Percentiles rank a stretch among this genome's conserved stretches.
phyloP scores from a whole-genome alignment of 2,113 vertebrate genomes.

The Epinephelus cyanopodus region DNA sequence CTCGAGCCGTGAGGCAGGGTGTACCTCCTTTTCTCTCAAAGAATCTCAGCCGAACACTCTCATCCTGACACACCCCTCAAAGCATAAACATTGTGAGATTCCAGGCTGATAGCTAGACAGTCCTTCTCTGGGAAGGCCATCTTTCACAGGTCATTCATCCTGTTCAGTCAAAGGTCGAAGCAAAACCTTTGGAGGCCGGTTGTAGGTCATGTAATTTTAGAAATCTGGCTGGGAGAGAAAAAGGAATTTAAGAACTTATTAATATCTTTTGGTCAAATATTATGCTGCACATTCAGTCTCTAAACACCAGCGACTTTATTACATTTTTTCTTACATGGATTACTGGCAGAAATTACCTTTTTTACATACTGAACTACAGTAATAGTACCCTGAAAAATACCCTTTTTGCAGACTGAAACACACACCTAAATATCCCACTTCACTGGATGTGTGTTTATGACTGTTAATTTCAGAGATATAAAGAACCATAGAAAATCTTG shows the following conservation, averaged over 20 bases:
- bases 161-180: conserved; percentile 57
- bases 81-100: conserved; percentile 76
- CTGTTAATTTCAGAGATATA: not conserved
- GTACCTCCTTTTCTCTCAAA: conserved; percentile 60
- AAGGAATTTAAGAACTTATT: not conserved
- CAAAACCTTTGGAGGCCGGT: conserved; percentile 41
- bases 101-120: conserved; percentile 61
- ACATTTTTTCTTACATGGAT: not conserved
- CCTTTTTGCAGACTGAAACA: not conserved
- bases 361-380: not conserved
- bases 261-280: not conserved
- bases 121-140: conserved; percentile 48
- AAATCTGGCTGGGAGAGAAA: conserved; percentile 9
- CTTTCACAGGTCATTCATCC: conserved; percentile 72
- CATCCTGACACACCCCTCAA: conserved; percentile 78
- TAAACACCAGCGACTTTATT: not conserved
- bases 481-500: not conserved
- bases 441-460: not conserved
- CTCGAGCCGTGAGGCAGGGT: conserved; percentile 68
- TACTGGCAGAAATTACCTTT: not conserved
- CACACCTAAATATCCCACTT: not conserved
- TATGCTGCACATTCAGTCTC: not conserved
- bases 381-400: not conserved
- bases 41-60: conserved; percentile 64
- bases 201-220: conserved; percentile 43